A percentile compares a stretch with the other conserved stretches of the same genome.
Evolutionary conservation across 2,888 invertebrate species (phyloP).

Genomic region (Drosophila kanekoi): DNA sequence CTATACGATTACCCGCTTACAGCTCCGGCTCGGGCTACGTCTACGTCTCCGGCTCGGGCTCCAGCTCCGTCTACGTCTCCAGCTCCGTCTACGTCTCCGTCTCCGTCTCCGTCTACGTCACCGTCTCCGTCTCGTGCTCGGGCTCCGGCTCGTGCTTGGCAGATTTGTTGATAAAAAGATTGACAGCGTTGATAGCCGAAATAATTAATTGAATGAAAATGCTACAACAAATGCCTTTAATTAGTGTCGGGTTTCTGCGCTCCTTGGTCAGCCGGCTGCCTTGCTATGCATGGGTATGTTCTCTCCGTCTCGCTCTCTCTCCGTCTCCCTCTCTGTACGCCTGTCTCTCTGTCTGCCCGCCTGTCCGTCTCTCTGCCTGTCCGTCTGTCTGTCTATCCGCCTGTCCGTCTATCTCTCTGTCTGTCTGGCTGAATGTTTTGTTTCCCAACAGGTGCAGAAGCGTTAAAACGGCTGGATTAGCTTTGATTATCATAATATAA

Average conservation of each 20-base stretch:
- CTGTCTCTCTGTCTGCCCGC: no score
- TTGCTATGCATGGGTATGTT: slow-evolving; percentile 12
- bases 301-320: slow-evolving; percentile 19
- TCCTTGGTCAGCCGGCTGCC: slow-evolving; percentile 24
- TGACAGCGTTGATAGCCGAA: slow-evolving; percentile 82
- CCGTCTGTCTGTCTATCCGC: no score
- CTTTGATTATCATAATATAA: not conserved
- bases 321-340: no score
- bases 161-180: slow-evolving; percentile 78
- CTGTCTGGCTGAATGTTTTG: slow-evolving; percentile 27
- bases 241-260: slow-evolving; percentile 76
- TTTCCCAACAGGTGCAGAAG: slow-evolving; percentile 11
- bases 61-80: no score
- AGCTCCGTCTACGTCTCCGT: no score
- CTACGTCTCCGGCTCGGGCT: no score
- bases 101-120: no score
- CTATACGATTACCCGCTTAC: slow-evolving; percentile 30
- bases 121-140: no score
- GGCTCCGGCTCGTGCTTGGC: slow-evolving; percentile 44
- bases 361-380: no score
- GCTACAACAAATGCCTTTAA: slow-evolving; percentile 80
- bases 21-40: no score
- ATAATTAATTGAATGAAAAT: slow-evolving; percentile 82
- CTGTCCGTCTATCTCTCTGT: no score
- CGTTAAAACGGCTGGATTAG: not conserved